Evolutionary conservation across 1,140 invertebrate species (phyloP), one percentile per base, ranked within the genome.

Genomic region (Saccostrea echinata): DNA sequence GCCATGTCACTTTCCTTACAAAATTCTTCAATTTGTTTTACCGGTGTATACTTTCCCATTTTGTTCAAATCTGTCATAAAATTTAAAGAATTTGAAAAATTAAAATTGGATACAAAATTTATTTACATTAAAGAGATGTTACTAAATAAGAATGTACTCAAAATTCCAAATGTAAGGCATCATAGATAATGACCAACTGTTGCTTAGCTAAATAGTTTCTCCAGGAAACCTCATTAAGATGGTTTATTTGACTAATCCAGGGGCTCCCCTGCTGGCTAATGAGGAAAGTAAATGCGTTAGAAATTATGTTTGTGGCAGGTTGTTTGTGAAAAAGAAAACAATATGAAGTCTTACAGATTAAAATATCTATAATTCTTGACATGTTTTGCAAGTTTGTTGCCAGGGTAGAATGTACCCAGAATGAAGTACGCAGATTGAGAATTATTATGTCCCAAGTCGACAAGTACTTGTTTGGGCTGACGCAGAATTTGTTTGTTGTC

Each of bases 11-110:
- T 76, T 76, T 76, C 68, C 16, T 16, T 76, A 33, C 11, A n/a
- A 64, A 24, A 64, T 64, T 64, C 57, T 64, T 24, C 21, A 64
- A 64, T 24, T 16, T 76, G 9, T 76, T 76, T 76, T 12, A 33
- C 4, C n/a, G 64, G 11, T 24, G 6, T 76, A 13, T 76, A 9
- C 30, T 30, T 76, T 76, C 68, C 24, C 64, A 64, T 76, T 76
- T 76, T 76, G 30, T 76, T 43, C 43, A 76, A 76, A 30, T 33
- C 30, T 11, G 1, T n/a, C 0, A 30, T 76, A 18, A 76, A 30
- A 33, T 76, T 33, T 76, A 13, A 30, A 76, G 27, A 76, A 33
- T 76, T 76, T 76, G 24, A 76, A 76, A 76, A 16, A 30, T 76
- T 76, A 30, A 27, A 76, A 30, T 13, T 76, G 68, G 27, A 76